Base-by-base conservation (phyloP, 2,888 invertebrate species). In the Drosophila mimetica region DNA sequence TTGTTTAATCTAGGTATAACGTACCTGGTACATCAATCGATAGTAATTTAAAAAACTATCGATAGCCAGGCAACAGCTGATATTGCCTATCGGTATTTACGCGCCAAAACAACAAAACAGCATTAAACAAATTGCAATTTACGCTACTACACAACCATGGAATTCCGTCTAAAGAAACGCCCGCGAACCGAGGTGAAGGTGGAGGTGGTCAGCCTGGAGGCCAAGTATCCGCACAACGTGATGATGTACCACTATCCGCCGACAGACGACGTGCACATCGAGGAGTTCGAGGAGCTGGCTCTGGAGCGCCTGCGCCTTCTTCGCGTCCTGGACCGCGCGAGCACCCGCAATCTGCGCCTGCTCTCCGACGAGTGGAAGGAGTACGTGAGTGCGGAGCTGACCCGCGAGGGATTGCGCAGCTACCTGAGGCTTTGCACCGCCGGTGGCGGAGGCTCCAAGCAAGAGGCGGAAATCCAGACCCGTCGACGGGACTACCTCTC, bases 251-350 rank as follows among this genome's bases (percentile, higher is more conserved):
- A 93, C 80, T 87, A 93, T 30, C 95, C 97, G 30, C 98, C 98
- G 6, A 92, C 90, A 30, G 94, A 94, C 70, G 94, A 95, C 61
- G 94, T 98, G 69, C 93, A 94, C 58, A 93, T 98, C 20, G 93
- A 95, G 71, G 97, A 98, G 91, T 98, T 98, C 91, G 97, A 98
- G 93, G 95, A 96, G 47, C 93, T 97, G 77, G 97, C 98, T 2
- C 90, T 97, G 48, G 97, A 98, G 90, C 93, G 98, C 77, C 92
- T 98, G 16, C 95, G 95, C 91, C 93, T 97, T 69, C 91, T 98
- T 46, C 93, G 97, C 78, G 94, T 94, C 61, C 92, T 98, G 48
- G 97, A 97, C 83, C 94, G 95, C 65, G 95, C 96, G 4, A 94
- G 94, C 36, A 93, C 93, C 32, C 94, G 94, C 89, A 94, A 94